Evolutionary conservation across 2,888 invertebrate species (phyloP).

Genomic region (Cantharis rustica): DNA sequence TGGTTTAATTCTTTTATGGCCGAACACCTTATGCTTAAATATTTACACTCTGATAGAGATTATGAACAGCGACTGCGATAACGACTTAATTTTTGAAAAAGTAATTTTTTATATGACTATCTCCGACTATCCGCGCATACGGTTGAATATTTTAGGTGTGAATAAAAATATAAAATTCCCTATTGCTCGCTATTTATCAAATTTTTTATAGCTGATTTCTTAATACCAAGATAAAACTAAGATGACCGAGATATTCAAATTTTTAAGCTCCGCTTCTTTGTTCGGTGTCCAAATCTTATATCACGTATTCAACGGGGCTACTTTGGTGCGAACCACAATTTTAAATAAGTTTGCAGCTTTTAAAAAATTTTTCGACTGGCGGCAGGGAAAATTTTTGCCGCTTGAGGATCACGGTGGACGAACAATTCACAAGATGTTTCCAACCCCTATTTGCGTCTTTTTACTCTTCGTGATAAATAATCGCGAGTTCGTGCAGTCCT

Average conservation of each 20-base stretch:
- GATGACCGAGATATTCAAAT: conserved; percentile 60
- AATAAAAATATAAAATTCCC: conserved; percentile 17
- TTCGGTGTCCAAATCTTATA: conserved; percentile 51
- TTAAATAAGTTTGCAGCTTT: conserved; percentile 9
- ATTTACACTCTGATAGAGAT: neutral
- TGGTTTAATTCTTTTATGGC: neutral
- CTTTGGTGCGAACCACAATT: conserved; percentile 43
- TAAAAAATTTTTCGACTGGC: neutral
- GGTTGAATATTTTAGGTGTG: conserved; percentile 8
- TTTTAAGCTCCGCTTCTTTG: conserved; percentile 57
- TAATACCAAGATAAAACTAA: conserved; percentile 55
- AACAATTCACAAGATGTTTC: conserved; percentile 39
- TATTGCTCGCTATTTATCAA: conserved; percentile 50
- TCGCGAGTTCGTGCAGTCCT: conserved; percentile 54
- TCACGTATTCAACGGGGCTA: conserved; percentile 52
- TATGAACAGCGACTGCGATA: neutral
- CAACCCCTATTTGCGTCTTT: conserved; percentile 40
- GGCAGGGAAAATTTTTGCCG: conserved; percentile 22
- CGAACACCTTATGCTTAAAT: neutral
- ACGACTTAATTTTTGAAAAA: neutral
- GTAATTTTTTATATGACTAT: neutral
- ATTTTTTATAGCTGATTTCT: conserved; percentile 53
- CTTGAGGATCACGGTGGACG: conserved; percentile 21
- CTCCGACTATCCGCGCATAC: neutral
- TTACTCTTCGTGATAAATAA: conserved; percentile 53